A percentile compares a stretch with the other conserved stretches of the same genome.
Conservation (phyloP, 2,113 vertebrate species). For the Osmerus mordax region DNA sequence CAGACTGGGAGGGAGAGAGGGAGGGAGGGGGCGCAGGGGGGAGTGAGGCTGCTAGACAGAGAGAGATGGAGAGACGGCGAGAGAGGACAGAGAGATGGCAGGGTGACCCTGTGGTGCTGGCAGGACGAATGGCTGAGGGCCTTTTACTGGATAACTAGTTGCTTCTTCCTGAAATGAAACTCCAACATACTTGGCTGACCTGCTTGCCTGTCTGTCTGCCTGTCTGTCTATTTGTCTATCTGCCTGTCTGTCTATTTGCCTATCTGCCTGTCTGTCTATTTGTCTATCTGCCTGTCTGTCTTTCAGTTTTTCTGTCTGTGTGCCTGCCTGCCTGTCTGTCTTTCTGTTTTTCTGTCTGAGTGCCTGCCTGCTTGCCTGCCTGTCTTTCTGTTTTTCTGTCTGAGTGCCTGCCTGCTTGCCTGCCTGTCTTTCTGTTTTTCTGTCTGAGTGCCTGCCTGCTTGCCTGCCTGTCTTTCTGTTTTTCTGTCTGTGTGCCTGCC, state of each 20-base stretch:
- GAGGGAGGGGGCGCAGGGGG: background rate
- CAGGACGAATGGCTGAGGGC: constrained; percentile 68
- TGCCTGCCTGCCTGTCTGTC: background rate
- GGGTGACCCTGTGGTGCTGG: constrained; percentile 52
- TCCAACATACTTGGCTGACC: constrained; percentile 61
- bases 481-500: background rate
- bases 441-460: background rate
- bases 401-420: background rate
- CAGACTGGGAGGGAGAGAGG: constrained; percentile 11
- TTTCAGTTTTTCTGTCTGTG: background rate
- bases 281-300: background rate
- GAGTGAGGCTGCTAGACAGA: background rate
- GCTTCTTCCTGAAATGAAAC: constrained; percentile 75
- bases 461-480: constrained; percentile 36
- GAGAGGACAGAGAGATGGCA: constrained; percentile 15
- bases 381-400: background rate
- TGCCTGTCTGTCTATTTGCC: background rate
- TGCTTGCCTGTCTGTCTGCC: constrained; percentile 58
- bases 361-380: background rate
- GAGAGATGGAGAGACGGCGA: constrained; percentile 16
- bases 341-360: background rate
- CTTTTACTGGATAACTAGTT: constrained; percentile 49
- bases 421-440: background rate
- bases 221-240: background rate
- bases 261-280: background rate